Conservation (phyloP, 2,888 invertebrate genomes). For the Ectropis crepuscularia region DNA sequence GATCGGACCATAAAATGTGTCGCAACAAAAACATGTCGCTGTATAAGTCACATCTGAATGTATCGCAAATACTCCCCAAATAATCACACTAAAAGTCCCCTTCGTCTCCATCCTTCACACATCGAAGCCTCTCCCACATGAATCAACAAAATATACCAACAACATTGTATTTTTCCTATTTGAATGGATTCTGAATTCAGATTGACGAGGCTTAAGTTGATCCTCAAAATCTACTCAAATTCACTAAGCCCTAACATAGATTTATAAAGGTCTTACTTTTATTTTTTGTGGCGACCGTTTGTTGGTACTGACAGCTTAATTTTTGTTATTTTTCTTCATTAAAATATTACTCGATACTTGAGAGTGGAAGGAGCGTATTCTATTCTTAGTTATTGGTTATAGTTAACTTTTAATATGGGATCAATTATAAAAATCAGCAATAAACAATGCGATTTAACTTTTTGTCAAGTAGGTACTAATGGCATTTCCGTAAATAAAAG, state of each 20-base stretch:
- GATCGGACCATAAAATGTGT: too few species aligned
- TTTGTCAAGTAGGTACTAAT: too few species aligned
- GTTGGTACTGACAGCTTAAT: constrained; percentile 4
- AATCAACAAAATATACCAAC: constrained; percentile 10
- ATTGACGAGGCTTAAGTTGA: constrained; percentile 15
- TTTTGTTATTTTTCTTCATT: too few species aligned
- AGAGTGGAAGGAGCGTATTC: too few species aligned
- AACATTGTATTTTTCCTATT: constrained; percentile 14
- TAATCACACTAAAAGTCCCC: constrained; percentile 8
- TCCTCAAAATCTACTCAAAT: constrained; percentile 15
- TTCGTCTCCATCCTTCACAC: constrained; percentile 8
- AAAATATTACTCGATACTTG: too few species aligned
- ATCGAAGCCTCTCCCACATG: constrained; percentile 7
- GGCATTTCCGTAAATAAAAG: too few species aligned
- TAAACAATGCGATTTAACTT: too few species aligned
- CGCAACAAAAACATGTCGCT: too few species aligned
- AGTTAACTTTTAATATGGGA: too few species aligned
- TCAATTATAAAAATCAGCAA: too few species aligned
- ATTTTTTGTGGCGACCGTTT: neutral
- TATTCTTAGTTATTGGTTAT: too few species aligned
- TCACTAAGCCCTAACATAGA: constrained; percentile 2
- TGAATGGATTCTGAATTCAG: constrained; percentile 5
- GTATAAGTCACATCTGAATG: neutral
- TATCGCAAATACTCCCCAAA: constrained; percentile 2
- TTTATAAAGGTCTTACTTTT: neutral